Conservation (phyloP, 1,140 invertebrate species). For the Lasaia peninsularis region DNA sequence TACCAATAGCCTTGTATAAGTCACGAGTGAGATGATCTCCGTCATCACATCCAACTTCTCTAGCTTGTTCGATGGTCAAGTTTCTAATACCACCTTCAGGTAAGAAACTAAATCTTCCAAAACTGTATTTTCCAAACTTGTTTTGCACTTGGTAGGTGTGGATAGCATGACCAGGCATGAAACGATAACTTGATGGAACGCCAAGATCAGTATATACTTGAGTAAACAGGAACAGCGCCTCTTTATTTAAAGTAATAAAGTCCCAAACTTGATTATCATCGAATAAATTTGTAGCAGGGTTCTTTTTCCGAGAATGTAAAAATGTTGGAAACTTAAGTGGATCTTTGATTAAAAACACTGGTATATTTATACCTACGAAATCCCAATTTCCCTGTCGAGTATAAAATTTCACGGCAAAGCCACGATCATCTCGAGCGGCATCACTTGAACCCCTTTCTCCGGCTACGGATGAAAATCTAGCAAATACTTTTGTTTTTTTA, state of each 20-base stretch:
- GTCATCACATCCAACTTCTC: conserved; percentile 78
- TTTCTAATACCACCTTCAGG: conserved; percentile 83
- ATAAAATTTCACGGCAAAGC: conserved; percentile 69
- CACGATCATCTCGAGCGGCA: conserved; percentile 82
- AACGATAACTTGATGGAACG: conserved; percentile 88
- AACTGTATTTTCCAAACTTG: conserved; percentile 73
- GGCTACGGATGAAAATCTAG: conserved; percentile 88
- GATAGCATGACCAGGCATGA: conserved; percentile 81
- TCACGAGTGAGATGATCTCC: conserved; percentile 85
- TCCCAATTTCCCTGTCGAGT: conserved; percentile 87
- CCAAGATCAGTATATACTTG: conserved; percentile 87
- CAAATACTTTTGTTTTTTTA: conserved; percentile 85
- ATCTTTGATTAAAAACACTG: conserved; percentile 85
- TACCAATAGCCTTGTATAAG: conserved; percentile 85
- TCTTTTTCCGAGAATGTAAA: conserved; percentile 81
- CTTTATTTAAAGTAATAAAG: conserved; percentile 88
- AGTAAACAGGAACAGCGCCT: conserved; percentile 81
- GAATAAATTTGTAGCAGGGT: conserved; percentile 82
- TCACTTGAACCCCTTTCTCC: conserved; percentile 91
- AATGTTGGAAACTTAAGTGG: conserved; percentile 80
- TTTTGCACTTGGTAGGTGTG: conserved; percentile 85
- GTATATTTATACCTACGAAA: conserved; percentile 85
- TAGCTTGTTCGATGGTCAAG: conserved; percentile 78
- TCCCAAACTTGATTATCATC: conserved; percentile 94
- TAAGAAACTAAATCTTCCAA: conserved; percentile 85